Evolutionary conservation across 2,888 invertebrate species (phyloP).

Genomic region (Eristalis tenax): DNA sequence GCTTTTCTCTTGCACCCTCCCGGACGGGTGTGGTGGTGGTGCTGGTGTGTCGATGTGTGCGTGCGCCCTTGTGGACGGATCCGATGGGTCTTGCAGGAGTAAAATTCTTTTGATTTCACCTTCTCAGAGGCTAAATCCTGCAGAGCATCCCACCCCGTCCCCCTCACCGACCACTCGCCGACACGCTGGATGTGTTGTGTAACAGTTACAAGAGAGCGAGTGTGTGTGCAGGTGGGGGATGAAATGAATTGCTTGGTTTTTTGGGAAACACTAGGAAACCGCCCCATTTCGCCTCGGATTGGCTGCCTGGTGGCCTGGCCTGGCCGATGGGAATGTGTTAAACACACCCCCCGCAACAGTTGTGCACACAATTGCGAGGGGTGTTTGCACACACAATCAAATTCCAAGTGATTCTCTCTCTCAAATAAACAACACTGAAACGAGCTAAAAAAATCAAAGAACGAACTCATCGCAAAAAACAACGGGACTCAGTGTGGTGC

Average conservation of each 20-base stretch:
- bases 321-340: conserved; percentile 20
- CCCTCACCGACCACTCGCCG: not conserved
- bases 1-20: conserved; percentile 56
- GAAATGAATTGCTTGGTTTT: conserved; percentile 36
- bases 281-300: conserved; percentile 60
- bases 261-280: conserved; percentile 26
- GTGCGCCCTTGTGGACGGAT: not conserved
- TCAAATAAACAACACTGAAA: conserved; percentile 3
- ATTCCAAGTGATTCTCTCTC: conserved; percentile 47
- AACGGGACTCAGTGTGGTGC: not conserved
- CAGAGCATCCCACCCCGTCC: not conserved
- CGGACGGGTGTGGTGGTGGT: not conserved
- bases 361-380: conserved; percentile 33
- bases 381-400: conserved; percentile 69
- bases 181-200: not conserved
- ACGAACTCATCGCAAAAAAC: not conserved
- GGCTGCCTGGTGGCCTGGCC: conserved; percentile 21
- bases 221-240: not conserved
- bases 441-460: conserved; percentile 6
- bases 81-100: conserved; percentile 4
- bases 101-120: conserved; percentile 63
- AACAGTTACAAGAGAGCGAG: not conserved
- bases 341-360: conserved; percentile 58
- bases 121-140: conserved; percentile 39
- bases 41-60: not conserved